Percentiles rank a stretch among this genome's conserved stretches.
Conservation (phyloP, 2,797 vertebrate species). For the Platyrinchus mystaceus region DNA sequence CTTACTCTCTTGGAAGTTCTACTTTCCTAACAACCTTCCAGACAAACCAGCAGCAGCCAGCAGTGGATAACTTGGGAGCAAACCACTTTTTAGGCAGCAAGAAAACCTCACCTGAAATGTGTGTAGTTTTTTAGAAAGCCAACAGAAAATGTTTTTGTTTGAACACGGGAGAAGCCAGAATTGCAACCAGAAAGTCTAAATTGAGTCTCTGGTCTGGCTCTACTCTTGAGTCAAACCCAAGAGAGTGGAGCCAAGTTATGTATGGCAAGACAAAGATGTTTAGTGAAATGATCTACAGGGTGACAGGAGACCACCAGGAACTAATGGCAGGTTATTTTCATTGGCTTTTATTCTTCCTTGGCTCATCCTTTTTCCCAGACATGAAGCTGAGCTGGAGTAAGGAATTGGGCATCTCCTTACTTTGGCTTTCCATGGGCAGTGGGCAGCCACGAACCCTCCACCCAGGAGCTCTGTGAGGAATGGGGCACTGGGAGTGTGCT, state of each 20-base stretch:
- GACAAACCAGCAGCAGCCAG: slow-evolving; percentile 20
- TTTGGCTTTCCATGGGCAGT: background rate
- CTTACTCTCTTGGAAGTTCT: background rate
- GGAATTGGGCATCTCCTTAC: background rate
- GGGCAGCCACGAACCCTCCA: background rate
- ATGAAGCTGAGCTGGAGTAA: background rate
- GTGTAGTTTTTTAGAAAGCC: background rate
- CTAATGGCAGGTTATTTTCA: slow-evolving; percentile 48
- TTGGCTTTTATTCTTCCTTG: background rate
- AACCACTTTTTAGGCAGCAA: slow-evolving; percentile 23
- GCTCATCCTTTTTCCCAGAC: slow-evolving; percentile 26
- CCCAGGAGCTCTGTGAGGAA: background rate
- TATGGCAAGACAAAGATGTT: slow-evolving; percentile 2
- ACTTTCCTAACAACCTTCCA: slow-evolving; percentile 43
- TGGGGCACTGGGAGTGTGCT: background rate
- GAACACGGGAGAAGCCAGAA: slow-evolving; percentile 9
- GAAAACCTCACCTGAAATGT: slow-evolving; percentile 50
- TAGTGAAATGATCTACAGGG: slow-evolving; percentile 42
- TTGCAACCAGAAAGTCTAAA: slow-evolving; percentile 19
- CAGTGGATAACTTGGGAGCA: slow-evolving; percentile 1
- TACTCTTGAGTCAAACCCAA: slow-evolving; percentile 7
- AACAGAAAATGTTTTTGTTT: slow-evolving; percentile 18
- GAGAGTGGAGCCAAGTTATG: slow-evolving; percentile 27
- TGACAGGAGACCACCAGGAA: slow-evolving; percentile 32
- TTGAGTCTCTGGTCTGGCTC: slow-evolving; percentile 5